phyloP scores from a whole-genome alignment of 2,888 invertebrate species.

The Coenonympha glycerion region DNA sequence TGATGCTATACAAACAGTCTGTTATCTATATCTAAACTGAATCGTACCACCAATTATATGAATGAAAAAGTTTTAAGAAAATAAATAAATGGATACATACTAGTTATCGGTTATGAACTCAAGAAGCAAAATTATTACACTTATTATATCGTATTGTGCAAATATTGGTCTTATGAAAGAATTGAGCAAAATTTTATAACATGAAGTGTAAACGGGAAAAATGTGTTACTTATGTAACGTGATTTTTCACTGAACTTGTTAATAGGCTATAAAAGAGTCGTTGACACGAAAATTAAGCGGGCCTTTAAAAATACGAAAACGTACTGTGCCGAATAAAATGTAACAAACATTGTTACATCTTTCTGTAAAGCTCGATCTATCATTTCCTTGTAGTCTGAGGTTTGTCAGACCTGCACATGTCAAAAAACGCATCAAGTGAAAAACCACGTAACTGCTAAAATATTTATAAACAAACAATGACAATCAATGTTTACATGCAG shows the following conservation, averaged over 20 bases:
- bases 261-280: background rate
- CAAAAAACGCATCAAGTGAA: background rate
- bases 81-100: too few species aligned
- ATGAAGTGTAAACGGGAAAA: conserved; percentile 12
- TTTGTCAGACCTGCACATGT: too few species aligned
- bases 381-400: background rate
- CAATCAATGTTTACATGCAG: conserved; percentile 17
- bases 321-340: too few species aligned
- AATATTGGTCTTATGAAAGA: conserved; percentile 7
- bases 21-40: too few species aligned
- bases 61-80: too few species aligned
- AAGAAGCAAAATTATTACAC: background rate
- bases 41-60: too few species aligned
- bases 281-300: too few species aligned
- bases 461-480: conserved; percentile 12
- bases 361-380: too few species aligned
- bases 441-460: conserved; percentile 4
- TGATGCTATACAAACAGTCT: too few species aligned
- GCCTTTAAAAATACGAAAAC: too few species aligned
- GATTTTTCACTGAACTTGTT: background rate
- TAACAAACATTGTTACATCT: too few species aligned
- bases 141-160: background rate
- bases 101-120: too few species aligned
- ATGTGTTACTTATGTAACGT: background rate
- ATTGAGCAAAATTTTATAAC: conserved; percentile 18